These are phyloP conservation scores for Eucidaris tribuloides DNA, from an alignment of 35 echinoderm and acorn worm genomes.

Conservation along the genomic window DNA sequence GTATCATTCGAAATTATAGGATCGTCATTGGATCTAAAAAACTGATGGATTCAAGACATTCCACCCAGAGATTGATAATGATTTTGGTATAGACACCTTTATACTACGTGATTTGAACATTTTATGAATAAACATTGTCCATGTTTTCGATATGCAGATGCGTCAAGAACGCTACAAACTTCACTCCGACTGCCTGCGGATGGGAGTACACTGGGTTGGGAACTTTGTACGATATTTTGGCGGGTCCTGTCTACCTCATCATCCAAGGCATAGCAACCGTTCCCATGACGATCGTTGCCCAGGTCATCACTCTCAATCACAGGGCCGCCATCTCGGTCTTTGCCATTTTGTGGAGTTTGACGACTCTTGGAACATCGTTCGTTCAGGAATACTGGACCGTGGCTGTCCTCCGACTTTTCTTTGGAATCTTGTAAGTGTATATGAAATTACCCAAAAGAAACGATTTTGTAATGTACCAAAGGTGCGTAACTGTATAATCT, in stretches of 20 bases:
- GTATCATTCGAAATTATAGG: too few relatives aligned
- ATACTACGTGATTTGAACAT: too few relatives aligned
- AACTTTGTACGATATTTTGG: neutral
- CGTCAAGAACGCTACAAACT: neutral
- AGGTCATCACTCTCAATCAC: neutral
- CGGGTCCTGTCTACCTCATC: conserved; percentile 3
- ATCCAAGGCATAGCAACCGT: neutral
- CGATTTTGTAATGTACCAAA: too few relatives aligned
- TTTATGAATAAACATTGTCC: too few relatives aligned
- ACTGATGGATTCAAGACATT: too few relatives aligned
- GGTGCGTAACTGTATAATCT: too few relatives aligned
- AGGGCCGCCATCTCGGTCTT: neutral
- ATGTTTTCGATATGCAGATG: too few relatives aligned
- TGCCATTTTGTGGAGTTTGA: neutral
- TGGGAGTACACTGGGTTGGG: neutral
- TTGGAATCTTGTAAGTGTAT: conserved; percentile 11
- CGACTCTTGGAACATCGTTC: neutral
- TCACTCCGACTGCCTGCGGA: neutral
- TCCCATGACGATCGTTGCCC: neutral
- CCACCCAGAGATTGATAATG: too few relatives aligned
- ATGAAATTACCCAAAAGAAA: too few relatives aligned
- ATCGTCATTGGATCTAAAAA: too few relatives aligned
- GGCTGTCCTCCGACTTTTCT: neutral
- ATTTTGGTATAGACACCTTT: too few relatives aligned
- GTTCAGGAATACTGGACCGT: conserved; percentile 1